Conservation (phyloP, 92 coral and sea anemone species). For the Blastomussa wellsi region DNA sequence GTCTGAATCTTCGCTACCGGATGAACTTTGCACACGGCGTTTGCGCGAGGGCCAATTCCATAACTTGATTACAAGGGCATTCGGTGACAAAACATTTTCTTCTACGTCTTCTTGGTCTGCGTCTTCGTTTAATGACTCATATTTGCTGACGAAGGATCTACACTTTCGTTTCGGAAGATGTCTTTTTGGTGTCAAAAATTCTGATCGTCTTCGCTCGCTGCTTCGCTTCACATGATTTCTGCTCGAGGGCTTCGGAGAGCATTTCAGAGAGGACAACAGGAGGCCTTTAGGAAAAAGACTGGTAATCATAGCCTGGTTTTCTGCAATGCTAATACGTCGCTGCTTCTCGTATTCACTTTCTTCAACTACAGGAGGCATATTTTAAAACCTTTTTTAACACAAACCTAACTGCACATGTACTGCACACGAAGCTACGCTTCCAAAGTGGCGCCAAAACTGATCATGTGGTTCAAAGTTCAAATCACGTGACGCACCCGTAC, state of each 20-base stretch:
- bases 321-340: not conserved
- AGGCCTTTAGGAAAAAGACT: not conserved
- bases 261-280: not conserved
- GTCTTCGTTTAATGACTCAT: slow-evolving; percentile 35
- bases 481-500: too few species aligned
- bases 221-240: not conserved
- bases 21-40: slow-evolving; percentile 3
- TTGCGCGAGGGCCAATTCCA: slow-evolving; percentile 37
- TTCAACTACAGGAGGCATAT: not conserved
- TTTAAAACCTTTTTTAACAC: too few species aligned
- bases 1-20: slow-evolving; percentile 21
- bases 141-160: slow-evolving; percentile 53
- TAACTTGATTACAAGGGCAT: slow-evolving; percentile 67
- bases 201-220: slow-evolving; percentile 10
- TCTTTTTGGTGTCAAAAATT: slow-evolving; percentile 36
- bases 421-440: too few species aligned
- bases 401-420: too few species aligned
- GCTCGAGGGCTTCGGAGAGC: not conserved
- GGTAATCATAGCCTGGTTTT: not conserved
- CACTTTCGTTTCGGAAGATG: slow-evolving; percentile 80
- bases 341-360: not conserved
- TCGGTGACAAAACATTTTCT: slow-evolving; percentile 49
- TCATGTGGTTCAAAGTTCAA: too few species aligned
- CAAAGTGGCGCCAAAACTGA: too few species aligned
- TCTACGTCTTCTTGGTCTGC: slow-evolving; percentile 62